phyloP scores from a whole-genome alignment of 2,797 vertebrate genomes.

The Dallia pectoralis region DNA sequence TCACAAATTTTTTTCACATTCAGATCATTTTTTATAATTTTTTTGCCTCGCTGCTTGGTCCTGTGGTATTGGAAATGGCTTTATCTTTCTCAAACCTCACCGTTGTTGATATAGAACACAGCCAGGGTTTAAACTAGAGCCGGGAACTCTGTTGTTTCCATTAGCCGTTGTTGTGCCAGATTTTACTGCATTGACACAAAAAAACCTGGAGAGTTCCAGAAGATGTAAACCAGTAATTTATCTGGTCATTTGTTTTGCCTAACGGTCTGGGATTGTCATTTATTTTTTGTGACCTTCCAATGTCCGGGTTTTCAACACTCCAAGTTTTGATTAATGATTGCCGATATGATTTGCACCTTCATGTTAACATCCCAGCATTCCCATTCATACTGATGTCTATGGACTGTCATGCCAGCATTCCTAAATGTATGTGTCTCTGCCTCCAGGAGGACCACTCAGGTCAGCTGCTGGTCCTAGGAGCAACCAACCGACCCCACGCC shows the following conservation, averaged over 20 bases:
- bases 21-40: constrained; percentile 42
- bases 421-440: background rate
- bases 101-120: constrained; percentile 25
- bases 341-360: background rate
- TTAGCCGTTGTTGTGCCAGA: too few relatives aligned
- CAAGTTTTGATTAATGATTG: background rate
- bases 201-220: background rate
- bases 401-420: background rate
- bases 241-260: background rate
- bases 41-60: constrained; percentile 22
- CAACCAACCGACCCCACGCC: constrained; percentile 91
- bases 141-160: background rate
- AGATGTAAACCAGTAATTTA: constrained; percentile 4
- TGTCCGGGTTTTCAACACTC: background rate
- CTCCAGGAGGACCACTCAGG: constrained; percentile 86
- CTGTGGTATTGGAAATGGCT: constrained; percentile 31
- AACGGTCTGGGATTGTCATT: background rate
- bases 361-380: background rate
- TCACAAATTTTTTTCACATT: constrained; percentile 46
- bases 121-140: background rate
- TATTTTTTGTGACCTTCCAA: background rate
- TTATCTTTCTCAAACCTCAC: constrained; percentile 40
- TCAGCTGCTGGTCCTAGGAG: constrained; percentile 88
- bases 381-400: background rate
- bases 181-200: background rate